Evolutionary conservation across 1,140 invertebrate species (phyloP).

Genomic region (Bursaphelenchus mucronatus): DNA sequence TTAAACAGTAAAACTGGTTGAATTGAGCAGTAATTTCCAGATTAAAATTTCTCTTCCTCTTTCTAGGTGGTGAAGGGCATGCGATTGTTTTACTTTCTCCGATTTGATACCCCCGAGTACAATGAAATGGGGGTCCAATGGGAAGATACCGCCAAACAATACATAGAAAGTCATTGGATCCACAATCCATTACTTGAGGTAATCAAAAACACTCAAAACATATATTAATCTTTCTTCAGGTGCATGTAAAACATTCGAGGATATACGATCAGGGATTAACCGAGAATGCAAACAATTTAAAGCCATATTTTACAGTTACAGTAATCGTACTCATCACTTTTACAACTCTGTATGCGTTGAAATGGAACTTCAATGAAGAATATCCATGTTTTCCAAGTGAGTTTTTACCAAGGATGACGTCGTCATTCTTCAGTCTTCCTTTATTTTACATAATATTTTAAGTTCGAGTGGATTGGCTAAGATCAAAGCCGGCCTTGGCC

Average conservation of each 20-base stretch:
- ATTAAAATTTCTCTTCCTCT: not conserved
- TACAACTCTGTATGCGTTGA: constrained; percentile 58
- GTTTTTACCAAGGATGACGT: too few species aligned
- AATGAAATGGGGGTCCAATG: constrained; percentile 50
- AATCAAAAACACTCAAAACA: constrained; percentile 23
- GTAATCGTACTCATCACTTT: constrained; percentile 54
- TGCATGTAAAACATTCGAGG: constrained; percentile 59
- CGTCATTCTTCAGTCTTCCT: not conserved
- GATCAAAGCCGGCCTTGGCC: constrained; percentile 56
- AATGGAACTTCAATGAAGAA: constrained; percentile 49
- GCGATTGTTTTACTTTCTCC: constrained; percentile 58
- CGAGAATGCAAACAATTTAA: constrained; percentile 55
- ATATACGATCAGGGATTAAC: constrained; percentile 57
- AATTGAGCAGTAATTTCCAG: not conserved
- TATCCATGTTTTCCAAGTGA: constrained; percentile 18
- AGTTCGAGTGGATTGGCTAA: constrained; percentile 56
- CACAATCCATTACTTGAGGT: constrained; percentile 52
- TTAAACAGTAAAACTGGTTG: too few species aligned
- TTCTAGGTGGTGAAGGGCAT: constrained; percentile 52
- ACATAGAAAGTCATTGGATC: constrained; percentile 41
- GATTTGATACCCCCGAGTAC: constrained; percentile 49
- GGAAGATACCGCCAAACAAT: constrained; percentile 51
- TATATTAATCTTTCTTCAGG: constrained; percentile 35
- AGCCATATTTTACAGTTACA: constrained; percentile 59
- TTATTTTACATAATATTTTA: constrained; percentile 3